Percentiles rank a stretch among this genome's conserved stretches.
Conservation (phyloP, 1,140 invertebrate genomes). For the Leptestheria dahalacensis region DNA sequence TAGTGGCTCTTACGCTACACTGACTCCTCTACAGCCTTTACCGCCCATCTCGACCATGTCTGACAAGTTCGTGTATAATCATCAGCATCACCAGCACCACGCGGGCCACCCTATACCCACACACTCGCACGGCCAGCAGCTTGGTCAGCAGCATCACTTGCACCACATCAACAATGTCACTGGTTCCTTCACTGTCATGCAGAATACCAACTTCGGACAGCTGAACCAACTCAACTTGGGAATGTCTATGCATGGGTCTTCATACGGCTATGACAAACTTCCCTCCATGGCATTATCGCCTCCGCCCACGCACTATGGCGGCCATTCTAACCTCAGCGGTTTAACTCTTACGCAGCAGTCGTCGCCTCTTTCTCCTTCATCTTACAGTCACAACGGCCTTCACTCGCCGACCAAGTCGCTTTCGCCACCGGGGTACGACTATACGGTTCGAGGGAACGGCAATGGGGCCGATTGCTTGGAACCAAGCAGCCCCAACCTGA, state of each 20-base stretch:
- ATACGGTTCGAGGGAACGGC: constrained; percentile 18
- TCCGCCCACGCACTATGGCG: constrained; percentile 36
- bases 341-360: constrained; percentile 16
- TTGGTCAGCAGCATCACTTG: not conserved
- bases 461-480: constrained; percentile 8
- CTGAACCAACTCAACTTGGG: constrained; percentile 31
- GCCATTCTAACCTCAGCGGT: constrained; percentile 20
- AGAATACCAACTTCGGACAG: constrained; percentile 44
- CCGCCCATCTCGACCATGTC: constrained; percentile 98
- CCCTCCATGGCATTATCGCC: constrained; percentile 54
- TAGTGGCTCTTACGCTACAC: constrained; percentile 66
- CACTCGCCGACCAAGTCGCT: constrained; percentile 68
- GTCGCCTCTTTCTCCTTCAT: constrained; percentile 43
- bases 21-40: constrained; percentile 87
- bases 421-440: constrained; percentile 47
- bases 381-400: constrained; percentile 41
- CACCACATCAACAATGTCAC: constrained; percentile 38
- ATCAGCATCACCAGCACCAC: not conserved
- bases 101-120: not conserved
- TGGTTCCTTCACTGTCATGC: constrained; percentile 76
- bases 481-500: constrained; percentile 32
- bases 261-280: constrained; percentile 51
- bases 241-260: constrained; percentile 41
- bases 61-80: constrained; percentile 44
- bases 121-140: not conserved